phyloP scores from a whole-genome alignment of 2,113 vertebrate genomes.

The Tragelaphus strepsiceros region DNA sequence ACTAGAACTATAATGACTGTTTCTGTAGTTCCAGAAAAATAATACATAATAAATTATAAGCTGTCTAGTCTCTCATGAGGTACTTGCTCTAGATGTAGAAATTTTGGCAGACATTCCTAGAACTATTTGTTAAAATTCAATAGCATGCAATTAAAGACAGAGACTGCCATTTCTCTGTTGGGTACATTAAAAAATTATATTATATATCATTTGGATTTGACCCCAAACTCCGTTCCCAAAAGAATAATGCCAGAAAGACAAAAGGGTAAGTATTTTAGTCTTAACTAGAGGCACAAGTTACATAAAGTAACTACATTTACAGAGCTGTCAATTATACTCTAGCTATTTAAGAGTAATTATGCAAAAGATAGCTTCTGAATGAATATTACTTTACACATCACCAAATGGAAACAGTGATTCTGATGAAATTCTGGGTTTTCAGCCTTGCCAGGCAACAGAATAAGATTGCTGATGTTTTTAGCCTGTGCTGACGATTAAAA shows the following conservation, averaged over 20 bases:
- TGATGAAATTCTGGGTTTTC: background rate
- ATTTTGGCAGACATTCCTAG: conserved; percentile 54
- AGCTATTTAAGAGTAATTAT: conserved; percentile 44
- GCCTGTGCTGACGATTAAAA: background rate
- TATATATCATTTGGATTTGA: conserved; percentile 52
- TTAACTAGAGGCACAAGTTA: conserved; percentile 39
- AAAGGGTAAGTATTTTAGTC: conserved; percentile 48
- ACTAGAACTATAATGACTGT: background rate
- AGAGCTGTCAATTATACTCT: conserved; percentile 22
- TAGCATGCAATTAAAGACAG: conserved; percentile 60
- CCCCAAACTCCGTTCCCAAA: conserved; percentile 40
- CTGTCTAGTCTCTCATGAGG: conserved; percentile 22
- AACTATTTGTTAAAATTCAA: conserved; percentile 70
- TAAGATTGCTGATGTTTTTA: conserved; percentile 3
- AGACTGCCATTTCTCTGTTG: conserved; percentile 47
- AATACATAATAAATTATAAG: conserved; percentile 12
- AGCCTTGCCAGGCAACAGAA: conserved; percentile 16
- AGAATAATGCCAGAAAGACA: conserved; percentile 47
- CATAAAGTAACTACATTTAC: conserved; percentile 32
- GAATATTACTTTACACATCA: conserved; percentile 42
- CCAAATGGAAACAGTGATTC: conserved; percentile 42
- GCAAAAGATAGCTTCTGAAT: conserved; percentile 32
- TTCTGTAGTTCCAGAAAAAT: conserved; percentile 43
- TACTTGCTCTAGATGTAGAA: conserved; percentile 48
- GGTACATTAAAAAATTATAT: conserved; percentile 55